Evolutionary conservation across 2,888 invertebrate genomes (phyloP), one percentile per base, ranked within the genome.

Genomic region (Orthonevra nobilis): DNA sequence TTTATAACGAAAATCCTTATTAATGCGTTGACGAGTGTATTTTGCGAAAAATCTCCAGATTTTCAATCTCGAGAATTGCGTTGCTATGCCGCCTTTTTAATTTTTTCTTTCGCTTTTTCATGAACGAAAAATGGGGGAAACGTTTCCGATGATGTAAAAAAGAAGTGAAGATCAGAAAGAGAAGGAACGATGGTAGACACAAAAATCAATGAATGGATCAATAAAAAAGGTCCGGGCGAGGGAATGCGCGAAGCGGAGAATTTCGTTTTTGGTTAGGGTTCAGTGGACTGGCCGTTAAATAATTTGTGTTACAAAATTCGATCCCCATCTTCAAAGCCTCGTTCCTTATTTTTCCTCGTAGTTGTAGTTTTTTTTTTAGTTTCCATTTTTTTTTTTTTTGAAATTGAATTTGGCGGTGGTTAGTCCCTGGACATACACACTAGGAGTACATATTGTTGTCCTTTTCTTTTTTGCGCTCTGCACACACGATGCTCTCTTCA

Each of bases 191-290:
- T 72, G 54, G 32, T 68, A 60, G 60, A 63, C 38, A 58, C 84
- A 85, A 86, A 87, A 88, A 88, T 88, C 88, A 85, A 88, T 88
- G 88, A 88, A 88, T 86, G 87, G 87, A 88, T 88, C 88, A 86
- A 88, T 87, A 83, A 66, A 82, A 74, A 72, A 54, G 68, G 54
- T 64, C 60, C 40, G 34, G 32, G 32, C 19, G 19, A 20, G 3
- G 23, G 23, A 14, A 30, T 23, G 30, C 19, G 30, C 17, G 30
- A 12, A 38, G 54, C 26, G 28, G 10, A 26, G 38, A 46, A 30
- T 40, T 20, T 50, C 6, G 15, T 3, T 54, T 10, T 17, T 9
- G 7, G n/a, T 17, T 2, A 20, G 28, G 19, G 42, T 15, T 34
- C 28, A 7, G n/a, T 44, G 14, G 28, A 20, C 14, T 56, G 20